A percentile compares a stretch with the other conserved stretches of the same genome.
phyloP scores from a whole-genome alignment of 2,797 vertebrate genomes.

The Hyperoplus lanceolatus region DNA sequence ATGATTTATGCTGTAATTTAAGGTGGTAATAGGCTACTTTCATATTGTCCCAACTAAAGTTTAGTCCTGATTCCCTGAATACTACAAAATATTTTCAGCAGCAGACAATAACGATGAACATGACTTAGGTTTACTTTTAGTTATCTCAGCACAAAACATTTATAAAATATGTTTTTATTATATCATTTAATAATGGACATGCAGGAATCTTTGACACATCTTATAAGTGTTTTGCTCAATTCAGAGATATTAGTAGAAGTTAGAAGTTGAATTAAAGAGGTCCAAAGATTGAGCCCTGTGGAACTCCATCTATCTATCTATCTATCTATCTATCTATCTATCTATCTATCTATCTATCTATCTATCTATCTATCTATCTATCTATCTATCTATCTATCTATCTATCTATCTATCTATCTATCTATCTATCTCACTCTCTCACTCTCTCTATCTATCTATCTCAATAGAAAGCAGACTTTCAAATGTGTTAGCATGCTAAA shows the following conservation, averaged over 20 bases:
- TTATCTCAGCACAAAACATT: too few relatives aligned
- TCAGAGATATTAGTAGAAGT: neutral
- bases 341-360: too few relatives aligned
- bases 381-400: too few relatives aligned
- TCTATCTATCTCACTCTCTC: too few relatives aligned
- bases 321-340: too few relatives aligned
- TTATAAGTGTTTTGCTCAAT: neutral
- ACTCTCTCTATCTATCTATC: too few relatives aligned
- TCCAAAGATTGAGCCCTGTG: neutral
- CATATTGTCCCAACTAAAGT: neutral
- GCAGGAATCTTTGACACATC: too few relatives aligned
- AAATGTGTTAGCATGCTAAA: neutral
- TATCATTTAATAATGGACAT: neutral
- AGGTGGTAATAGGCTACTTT: neutral
- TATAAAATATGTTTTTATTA: too few relatives aligned
- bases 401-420: too few relatives aligned
- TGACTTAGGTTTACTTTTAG: neutral
- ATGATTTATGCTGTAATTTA: constrained; percentile 2
- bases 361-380: too few relatives aligned
- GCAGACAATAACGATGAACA: neutral
- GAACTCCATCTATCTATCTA: neutral
- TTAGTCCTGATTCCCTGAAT: neutral
- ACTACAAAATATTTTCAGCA: neutral
- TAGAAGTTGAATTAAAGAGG: neutral
- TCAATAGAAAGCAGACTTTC: too few relatives aligned